Conservation (phyloP, 2,888 invertebrate genomes). For the Heliconius ethilla region DNA sequence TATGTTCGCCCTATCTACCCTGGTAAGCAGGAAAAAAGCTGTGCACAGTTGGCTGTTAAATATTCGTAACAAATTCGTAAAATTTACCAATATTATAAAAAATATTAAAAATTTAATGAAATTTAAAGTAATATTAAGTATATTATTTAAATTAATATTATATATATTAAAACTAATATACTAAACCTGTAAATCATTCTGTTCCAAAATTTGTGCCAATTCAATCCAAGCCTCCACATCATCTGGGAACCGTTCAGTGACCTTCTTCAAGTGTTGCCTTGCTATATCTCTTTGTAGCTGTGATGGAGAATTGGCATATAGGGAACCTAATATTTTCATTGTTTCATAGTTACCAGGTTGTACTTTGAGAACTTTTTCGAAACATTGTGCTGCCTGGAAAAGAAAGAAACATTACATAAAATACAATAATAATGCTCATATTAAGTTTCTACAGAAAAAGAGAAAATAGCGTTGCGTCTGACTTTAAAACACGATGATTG, state of each 20-base stretch:
- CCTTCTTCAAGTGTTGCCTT: constrained; percentile 95
- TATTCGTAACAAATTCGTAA: no score
- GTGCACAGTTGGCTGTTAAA: no score
- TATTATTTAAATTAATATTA: no score
- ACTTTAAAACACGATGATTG: neutral
- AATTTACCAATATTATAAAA: no score
- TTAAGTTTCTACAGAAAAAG: neutral
- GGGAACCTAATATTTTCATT: constrained; percentile 98
- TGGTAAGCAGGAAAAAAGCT: no score
- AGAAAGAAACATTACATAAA: neutral
- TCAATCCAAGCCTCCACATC: constrained; percentile 99
- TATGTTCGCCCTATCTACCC: no score
- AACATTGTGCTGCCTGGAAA: constrained; percentile 95
- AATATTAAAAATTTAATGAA: no score
- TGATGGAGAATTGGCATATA: constrained; percentile 95
- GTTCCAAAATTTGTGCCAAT: constrained; percentile 98
- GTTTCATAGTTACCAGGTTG: constrained; percentile 99
- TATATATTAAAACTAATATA: neutral
- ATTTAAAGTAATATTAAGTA: no score
- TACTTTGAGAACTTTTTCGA: constrained; percentile 98
- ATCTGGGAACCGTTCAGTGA: constrained; percentile 97
- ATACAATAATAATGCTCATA: neutral
- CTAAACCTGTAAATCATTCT: constrained; percentile 89
- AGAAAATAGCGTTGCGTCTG: neutral
- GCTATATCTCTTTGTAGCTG: constrained; percentile 96